phyloP scores from a whole-genome alignment of 2,888 invertebrate genomes.

The Ferrisia virgata region DNA sequence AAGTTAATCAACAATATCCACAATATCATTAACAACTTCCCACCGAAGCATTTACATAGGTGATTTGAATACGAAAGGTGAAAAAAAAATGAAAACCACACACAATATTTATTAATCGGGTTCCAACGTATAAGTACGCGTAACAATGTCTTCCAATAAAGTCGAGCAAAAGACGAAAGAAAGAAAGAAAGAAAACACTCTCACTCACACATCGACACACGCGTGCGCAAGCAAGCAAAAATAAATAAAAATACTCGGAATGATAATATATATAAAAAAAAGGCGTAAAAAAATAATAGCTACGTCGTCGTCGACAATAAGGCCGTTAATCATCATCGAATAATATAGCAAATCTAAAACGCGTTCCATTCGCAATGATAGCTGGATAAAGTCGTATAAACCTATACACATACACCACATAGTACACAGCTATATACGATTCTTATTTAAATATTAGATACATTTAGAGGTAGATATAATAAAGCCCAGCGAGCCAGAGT shows the following conservation, averaged over 20 bases:
- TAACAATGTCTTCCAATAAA: background rate
- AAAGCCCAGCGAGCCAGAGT: too few species aligned
- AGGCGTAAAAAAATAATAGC: background rate
- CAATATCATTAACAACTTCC: conserved; percentile 26
- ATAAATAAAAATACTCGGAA: background rate
- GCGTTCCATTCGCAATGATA: background rate
- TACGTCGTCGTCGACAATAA: background rate
- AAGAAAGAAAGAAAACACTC: background rate
- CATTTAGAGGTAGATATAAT: too few species aligned
- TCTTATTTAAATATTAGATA: conserved; percentile 26
- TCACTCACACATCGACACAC: too few species aligned
- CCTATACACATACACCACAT: too few species aligned
- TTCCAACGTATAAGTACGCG: background rate
- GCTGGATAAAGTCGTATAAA: too few species aligned
- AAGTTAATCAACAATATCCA: conserved; percentile 1
- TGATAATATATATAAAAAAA: conserved; percentile 1
- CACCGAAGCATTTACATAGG: too few species aligned
- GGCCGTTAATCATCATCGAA: conserved; percentile 9
- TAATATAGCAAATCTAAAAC: background rate
- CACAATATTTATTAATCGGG: too few species aligned
- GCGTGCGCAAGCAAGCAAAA: too few species aligned
- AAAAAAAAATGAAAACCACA: background rate
- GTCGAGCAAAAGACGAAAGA: background rate
- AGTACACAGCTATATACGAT: too few species aligned
- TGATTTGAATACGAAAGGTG: background rate